A percentile compares a stretch with the other conserved stretches of the same genome.
phyloP scores from a whole-genome alignment of 2,113 vertebrate species.

The Entomyzon cyanotis region DNA sequence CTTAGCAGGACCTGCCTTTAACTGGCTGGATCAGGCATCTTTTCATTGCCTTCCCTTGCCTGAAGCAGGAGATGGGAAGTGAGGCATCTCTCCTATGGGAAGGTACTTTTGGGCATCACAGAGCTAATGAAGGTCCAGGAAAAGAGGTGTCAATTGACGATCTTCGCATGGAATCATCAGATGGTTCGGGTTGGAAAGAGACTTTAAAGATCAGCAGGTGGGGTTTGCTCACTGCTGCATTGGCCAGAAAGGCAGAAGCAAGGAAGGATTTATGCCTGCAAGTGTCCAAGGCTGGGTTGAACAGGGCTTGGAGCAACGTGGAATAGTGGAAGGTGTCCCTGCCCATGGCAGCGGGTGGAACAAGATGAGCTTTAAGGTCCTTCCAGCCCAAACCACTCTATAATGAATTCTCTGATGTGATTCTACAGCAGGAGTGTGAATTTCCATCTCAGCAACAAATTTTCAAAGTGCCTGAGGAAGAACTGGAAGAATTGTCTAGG shows the following conservation, averaged over 20 bases:
- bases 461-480: background rate
- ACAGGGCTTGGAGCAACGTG: fast-evolving
- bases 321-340: background rate
- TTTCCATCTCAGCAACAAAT: background rate
- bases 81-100: background rate
- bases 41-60: background rate
- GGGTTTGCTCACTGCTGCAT: background rate
- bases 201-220: background rate
- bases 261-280: background rate
- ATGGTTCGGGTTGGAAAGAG: background rate
- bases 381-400: background rate
- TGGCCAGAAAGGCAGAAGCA: background rate
- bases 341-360: background rate
- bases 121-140: background rate
- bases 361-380: background rate
- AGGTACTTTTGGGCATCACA: background rate
- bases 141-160: background rate
- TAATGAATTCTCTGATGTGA: background rate
- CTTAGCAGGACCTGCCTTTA: background rate
- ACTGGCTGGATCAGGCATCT: background rate
- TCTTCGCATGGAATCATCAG: background rate
- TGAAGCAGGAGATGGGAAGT: background rate
- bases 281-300: background rate
- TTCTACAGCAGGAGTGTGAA: background rate
- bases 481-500: background rate